phyloP scores from a whole-genome alignment of 2,113 vertebrate genomes.

The Fulica atra region DNA sequence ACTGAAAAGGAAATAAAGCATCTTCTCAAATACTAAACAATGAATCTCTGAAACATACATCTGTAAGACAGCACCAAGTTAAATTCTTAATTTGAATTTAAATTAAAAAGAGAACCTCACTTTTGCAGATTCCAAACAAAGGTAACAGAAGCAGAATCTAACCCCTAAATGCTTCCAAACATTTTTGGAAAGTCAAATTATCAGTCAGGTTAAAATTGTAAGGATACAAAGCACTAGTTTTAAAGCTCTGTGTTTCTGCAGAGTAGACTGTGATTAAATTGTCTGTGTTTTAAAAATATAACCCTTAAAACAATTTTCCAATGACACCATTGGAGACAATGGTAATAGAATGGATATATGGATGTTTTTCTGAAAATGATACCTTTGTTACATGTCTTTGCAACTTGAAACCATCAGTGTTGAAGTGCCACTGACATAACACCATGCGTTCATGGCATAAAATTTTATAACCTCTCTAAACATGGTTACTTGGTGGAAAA shows the following conservation, averaged over 20 bases:
- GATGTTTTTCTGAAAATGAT: not conserved
- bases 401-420: not conserved
- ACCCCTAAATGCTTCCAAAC: not conserved
- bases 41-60: not conserved
- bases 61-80: not conserved
- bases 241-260: not conserved
- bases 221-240: not conserved
- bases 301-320: not conserved
- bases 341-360: not conserved
- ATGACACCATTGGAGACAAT: not conserved
- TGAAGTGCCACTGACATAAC: not conserved
- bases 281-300: not conserved
- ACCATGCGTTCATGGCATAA: not conserved
- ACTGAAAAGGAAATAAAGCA: not conserved
- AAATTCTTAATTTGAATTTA: not conserved
- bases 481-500: not conserved
- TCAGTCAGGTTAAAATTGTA: not conserved
- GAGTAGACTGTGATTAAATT: not conserved
- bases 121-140: not conserved
- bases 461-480: not conserved
- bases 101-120: not conserved
- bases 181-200: not conserved
- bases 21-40: not conserved
- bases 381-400: not conserved
- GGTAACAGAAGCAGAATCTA: not conserved